Conservation (phyloP, 2,888 invertebrate species). For the Coleophora flavipennella region DNA sequence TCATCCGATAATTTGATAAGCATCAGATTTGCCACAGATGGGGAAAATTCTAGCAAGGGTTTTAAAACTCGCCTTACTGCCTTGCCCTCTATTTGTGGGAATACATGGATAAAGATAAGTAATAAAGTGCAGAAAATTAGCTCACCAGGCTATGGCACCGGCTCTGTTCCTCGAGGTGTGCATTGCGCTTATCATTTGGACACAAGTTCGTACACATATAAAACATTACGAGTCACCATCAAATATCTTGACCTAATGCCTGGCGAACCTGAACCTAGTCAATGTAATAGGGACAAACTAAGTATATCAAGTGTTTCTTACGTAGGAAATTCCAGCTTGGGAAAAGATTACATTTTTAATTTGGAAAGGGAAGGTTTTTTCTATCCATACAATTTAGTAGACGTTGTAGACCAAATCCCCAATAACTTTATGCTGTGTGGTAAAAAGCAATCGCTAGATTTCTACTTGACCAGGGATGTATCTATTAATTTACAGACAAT, state of each 20-base stretch:
- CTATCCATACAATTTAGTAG: slow-evolving; percentile 21
- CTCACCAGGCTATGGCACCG: slow-evolving; percentile 44
- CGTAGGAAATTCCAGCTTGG: slow-evolving; percentile 21
- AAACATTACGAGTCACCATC: slow-evolving; percentile 32
- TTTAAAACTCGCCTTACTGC: slow-evolving; percentile 73
- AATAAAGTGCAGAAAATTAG: slow-evolving; percentile 26
- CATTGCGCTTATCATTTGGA: slow-evolving; percentile 45
- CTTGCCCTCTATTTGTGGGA: slow-evolving; percentile 48
- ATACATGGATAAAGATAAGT: slow-evolving; percentile 24
- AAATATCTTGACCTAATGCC: slow-evolving; percentile 37
- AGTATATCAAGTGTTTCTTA: neutral
- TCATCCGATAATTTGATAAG: slow-evolving; percentile 76
- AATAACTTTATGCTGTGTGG: slow-evolving; percentile 36
- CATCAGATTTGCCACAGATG: slow-evolving; percentile 78
- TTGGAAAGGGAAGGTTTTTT: slow-evolving; percentile 23
- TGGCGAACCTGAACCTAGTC: slow-evolving; percentile 20
- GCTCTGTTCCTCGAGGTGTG: slow-evolving; percentile 40
- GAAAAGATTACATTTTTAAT: slow-evolving; percentile 37
- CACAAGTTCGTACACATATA: slow-evolving; percentile 15
- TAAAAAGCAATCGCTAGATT: slow-evolving; percentile 31
- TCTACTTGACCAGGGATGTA: slow-evolving; percentile 35
- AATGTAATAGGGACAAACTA: slow-evolving; percentile 37
- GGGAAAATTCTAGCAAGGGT: slow-evolving; percentile 73
- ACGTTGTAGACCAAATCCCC: slow-evolving; percentile 18
- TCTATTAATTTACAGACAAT: slow-evolving; percentile 40